phyloP scores from a whole-genome alignment of 2,797 vertebrate species.

The Syngnathus rostellatus region DNA sequence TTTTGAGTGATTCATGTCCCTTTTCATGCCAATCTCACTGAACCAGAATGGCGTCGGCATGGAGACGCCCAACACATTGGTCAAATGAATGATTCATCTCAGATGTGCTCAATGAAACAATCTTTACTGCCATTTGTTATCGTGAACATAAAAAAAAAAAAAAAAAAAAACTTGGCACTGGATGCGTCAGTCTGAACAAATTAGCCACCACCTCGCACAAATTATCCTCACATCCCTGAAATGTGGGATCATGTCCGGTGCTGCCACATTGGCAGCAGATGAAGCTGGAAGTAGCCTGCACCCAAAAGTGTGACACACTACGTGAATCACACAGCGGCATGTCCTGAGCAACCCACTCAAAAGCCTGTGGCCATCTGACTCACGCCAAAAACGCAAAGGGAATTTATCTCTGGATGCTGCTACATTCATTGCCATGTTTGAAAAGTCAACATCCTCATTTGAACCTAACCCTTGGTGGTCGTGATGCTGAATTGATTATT shows the following conservation, averaged over 20 bases:
- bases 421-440: neutral
- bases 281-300: slow-evolving; percentile 21
- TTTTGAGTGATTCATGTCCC: slow-evolving; percentile 22
- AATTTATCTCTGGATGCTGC: slow-evolving; percentile 1
- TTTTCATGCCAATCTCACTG: slow-evolving; percentile 1
- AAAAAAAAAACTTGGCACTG: slow-evolving; percentile 31
- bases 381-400: slow-evolving; percentile 25
- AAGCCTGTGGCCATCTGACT: slow-evolving; percentile 39
- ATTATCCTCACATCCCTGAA: slow-evolving; percentile 32
- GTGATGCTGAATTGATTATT: neutral
- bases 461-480: neutral
- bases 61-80: slow-evolving; percentile 14
- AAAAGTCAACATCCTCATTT: neutral
- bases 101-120: slow-evolving; percentile 49
- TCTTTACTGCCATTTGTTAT: slow-evolving; percentile 54
- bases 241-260: slow-evolving; percentile 40
- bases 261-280: slow-evolving; percentile 9
- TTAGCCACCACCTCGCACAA: slow-evolving; percentile 39
- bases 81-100: slow-evolving; percentile 53
- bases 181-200: slow-evolving; percentile 55
- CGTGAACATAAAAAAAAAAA: slow-evolving; percentile 11
- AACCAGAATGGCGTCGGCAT: slow-evolving; percentile 2
- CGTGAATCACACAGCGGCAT: slow-evolving; percentile 49
- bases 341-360: slow-evolving; percentile 37
- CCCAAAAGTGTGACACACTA: slow-evolving; percentile 32